These are phyloP conservation scores for Cranoglanis bouderius DNA, from an alignment of 2,113 vertebrate species.

Conservation along the genomic window DNA sequence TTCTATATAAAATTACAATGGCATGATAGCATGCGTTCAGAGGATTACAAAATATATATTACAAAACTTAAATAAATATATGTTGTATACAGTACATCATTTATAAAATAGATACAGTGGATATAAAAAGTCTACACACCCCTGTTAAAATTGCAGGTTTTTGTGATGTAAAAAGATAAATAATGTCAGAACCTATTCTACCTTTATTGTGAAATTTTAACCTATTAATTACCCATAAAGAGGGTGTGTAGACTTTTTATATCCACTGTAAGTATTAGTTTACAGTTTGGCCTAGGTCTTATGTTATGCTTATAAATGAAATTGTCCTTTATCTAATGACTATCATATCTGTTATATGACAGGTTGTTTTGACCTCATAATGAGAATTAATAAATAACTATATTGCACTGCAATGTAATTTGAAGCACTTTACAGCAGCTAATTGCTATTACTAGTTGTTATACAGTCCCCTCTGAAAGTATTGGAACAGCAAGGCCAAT, in stretches of 20 bases:
- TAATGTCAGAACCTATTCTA: too few relatives aligned
- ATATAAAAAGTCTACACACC: too few relatives aligned
- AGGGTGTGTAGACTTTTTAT: too few relatives aligned
- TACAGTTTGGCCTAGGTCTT: background rate
- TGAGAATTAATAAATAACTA: slow-evolving; percentile 14
- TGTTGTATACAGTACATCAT: too few relatives aligned
- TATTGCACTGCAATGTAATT: background rate
- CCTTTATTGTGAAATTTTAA: too few relatives aligned
- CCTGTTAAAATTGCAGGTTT: too few relatives aligned
- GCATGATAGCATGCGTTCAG: background rate
- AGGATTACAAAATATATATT: background rate
- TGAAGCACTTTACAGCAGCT: slow-evolving; percentile 6
- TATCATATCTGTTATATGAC: slow-evolving; percentile 4
- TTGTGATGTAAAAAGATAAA: too few relatives aligned
- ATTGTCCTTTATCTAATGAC: background rate
- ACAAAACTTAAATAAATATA: background rate
- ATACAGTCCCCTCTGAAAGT: background rate
- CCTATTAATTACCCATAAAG: too few relatives aligned
- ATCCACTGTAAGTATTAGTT: background rate
- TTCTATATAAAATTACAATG: background rate
- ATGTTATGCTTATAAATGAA: background rate
- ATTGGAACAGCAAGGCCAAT: too few relatives aligned
- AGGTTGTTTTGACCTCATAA: background rate
- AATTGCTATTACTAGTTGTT: background rate
- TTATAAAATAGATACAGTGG: too few relatives aligned